A percentile compares a stretch with the other conserved stretches of the same genome.
Conservation (phyloP, 2,113 vertebrate species). For the Dinomys branickii region DNA sequence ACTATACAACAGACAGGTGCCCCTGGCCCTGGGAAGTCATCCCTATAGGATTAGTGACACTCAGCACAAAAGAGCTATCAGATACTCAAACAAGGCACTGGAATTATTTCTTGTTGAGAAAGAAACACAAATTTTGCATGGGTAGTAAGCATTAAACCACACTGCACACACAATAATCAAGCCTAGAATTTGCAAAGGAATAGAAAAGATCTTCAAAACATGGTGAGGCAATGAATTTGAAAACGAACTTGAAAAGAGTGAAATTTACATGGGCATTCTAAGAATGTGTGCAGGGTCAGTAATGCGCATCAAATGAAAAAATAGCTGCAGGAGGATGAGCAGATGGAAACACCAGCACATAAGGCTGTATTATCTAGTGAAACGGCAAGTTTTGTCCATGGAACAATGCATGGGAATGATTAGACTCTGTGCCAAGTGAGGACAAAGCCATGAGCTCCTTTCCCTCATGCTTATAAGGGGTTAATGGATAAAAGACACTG, state of each 20-base stretch:
- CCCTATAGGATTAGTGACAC: neutral
- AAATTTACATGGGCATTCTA: neutral
- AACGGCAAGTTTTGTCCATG: neutral
- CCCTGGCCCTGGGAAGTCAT: neutral
- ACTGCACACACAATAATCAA: neutral
- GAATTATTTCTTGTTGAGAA: neutral
- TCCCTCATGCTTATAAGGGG: neutral
- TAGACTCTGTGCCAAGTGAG: accelerated
- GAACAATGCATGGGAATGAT: neutral
- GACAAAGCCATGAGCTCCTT: accelerated
- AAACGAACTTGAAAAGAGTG: neutral
- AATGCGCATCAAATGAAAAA: neutral
- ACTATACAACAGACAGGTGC: neutral
- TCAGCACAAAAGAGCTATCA: neutral
- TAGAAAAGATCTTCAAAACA: neutral
- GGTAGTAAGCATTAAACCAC: neutral
- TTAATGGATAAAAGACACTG: neutral
- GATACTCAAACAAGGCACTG: neutral
- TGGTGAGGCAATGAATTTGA: neutral
- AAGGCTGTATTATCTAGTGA: neutral
- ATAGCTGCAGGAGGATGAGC: neutral
- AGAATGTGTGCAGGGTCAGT: neutral
- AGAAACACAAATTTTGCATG: neutral
- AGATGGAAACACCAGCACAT: neutral
- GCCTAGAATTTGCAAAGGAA: neutral